Evolutionary conservation across 2,113 vertebrate genomes (phyloP), one percentile per base, ranked within the genome.

Genomic region (Danio rerio): DNA sequence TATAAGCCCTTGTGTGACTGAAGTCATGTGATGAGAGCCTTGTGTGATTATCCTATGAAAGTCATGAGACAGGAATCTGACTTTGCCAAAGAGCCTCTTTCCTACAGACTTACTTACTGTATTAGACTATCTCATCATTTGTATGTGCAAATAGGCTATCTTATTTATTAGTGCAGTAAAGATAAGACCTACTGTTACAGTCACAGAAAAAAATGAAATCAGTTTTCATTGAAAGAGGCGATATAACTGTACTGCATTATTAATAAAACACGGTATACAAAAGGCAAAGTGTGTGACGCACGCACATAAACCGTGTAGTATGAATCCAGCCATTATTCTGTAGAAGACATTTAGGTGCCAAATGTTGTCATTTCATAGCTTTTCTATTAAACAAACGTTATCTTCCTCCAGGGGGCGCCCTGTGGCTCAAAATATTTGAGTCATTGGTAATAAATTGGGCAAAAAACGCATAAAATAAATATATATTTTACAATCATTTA

Each of bases 41-140:
- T 47, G 80, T 68, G 52, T 81, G 77, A 66, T 85, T 71, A 68
- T 83, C 40, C 68, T 75, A 50, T 84, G 86, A 78, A 77, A 89
- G 89, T 92, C 91, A 92, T 87, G 88, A 72, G 90, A 88, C 84
- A 78, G 69, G 45, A 82, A 82, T 69, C 7, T 50, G 7, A 50
- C 18, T 62, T n/a, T 49, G n/a, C n/a, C 45, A 62, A 73, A 70
- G 81, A 69, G 61, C 58, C 8, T 53, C 11, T 11, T 16, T 43
- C 47, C 61, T 50, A 56, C 42, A 63, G 31, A 9, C 31, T 31
- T 31, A 9, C 31, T 31, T 31, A 31, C 31, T 2, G 31, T 31
- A 31, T 31, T 31, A 56, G 7, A 11, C 18, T 6, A 12, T 7
- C 8, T 10, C 4, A 1, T 45, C 65, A 43, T 16, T 61, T 11